Evolutionary conservation across 2,797 vertebrate species (phyloP), one percentile per base, ranked within the genome.

Genomic region (Hydrocynus forskahlii): DNA sequence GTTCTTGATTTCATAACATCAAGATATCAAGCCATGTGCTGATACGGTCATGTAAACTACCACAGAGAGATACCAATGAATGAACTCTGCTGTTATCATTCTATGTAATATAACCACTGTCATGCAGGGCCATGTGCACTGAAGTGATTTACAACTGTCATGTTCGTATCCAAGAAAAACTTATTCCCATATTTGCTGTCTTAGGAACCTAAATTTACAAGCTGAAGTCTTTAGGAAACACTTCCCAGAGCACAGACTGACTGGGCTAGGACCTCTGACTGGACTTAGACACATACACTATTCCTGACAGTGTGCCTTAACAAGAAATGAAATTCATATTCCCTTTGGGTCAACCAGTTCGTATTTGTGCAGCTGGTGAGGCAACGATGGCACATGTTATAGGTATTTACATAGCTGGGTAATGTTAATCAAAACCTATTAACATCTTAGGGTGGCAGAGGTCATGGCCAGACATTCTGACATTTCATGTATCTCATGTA

Each of bases 321-420:
- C 86, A 84, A 84, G 78, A 89, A 88, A 89, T 89, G 90, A 89
- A 93, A 93, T 69, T 82, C 85, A 93, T 93, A 94, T 88, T 93
- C 93, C 93, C 93, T 66, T 29, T 88, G 92, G 91, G 93, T 85
- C 81, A 88, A 87, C 89, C 64, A 29, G 57, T 67, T 91, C 78
- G 86, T 95, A 93, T 95, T 95, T 94, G 80, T 48, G 80, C 93
- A 95, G 95, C 93, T 95, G 93, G 90, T 2, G 68, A n/a, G 59
- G 78, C 66, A 78, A 86, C 76, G 57, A 50, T 86, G 85, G 82
- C 92, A 85, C 87, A 87, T 88, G 81, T 84, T 83, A 64, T 78
- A 89, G 75, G 85, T 89, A 89, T 92, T 94, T 91, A 81, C 86
- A 92, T 91, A 92, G 88, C 89, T 86, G 92, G 92, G 89, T 88